Percentiles rank a stretch among this genome's conserved stretches.
Conservation (phyloP, 1,140 invertebrate genomes). For the Lordiphosa collinella region DNA sequence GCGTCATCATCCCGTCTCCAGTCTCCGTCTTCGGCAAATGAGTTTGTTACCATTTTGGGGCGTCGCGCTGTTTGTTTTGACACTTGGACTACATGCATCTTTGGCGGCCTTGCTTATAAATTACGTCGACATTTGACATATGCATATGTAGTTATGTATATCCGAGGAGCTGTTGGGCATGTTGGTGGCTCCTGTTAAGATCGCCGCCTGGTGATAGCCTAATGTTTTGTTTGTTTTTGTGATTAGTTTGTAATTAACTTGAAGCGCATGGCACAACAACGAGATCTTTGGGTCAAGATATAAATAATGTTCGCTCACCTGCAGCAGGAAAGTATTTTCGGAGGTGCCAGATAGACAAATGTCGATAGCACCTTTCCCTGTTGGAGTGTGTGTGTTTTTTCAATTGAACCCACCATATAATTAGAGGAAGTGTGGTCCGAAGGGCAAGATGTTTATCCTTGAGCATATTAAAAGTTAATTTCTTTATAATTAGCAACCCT, state of each 20-base stretch:
- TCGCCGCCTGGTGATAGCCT: constrained; percentile 52
- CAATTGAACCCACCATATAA: constrained; percentile 50
- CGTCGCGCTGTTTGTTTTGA: constrained; percentile 63
- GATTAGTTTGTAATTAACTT: constrained; percentile 77
- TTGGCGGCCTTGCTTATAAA: constrained; percentile 62
- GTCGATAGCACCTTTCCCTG: constrained; percentile 55
- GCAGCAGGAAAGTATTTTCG: constrained; percentile 5
- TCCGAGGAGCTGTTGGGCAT: constrained; percentile 3
- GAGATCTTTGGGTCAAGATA: constrained; percentile 27
- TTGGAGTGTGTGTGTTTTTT: constrained; percentile 13
- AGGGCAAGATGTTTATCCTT: constrained; percentile 49
- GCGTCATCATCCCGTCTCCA: background rate
- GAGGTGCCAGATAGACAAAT: constrained; percentile 73
- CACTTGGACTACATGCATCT: constrained; percentile 65
- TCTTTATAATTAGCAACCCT: constrained; percentile 57
- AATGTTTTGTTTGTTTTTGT: constrained; percentile 69
- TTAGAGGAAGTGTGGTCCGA: constrained; percentile 46
- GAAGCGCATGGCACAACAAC: constrained; percentile 3
- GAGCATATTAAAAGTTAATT: constrained; percentile 59
- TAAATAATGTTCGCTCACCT: constrained; percentile 22
- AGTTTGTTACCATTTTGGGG: constrained; percentile 43
- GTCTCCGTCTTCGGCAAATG: constrained; percentile 18
- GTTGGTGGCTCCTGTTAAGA: constrained; percentile 50
- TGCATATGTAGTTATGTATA: constrained; percentile 10
- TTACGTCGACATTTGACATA: constrained; percentile 60